A percentile compares a stretch with the other conserved stretches of the same genome.
phyloP scores from a whole-genome alignment of 2,113 vertebrate genomes.

The Oceanites oceanicus region DNA sequence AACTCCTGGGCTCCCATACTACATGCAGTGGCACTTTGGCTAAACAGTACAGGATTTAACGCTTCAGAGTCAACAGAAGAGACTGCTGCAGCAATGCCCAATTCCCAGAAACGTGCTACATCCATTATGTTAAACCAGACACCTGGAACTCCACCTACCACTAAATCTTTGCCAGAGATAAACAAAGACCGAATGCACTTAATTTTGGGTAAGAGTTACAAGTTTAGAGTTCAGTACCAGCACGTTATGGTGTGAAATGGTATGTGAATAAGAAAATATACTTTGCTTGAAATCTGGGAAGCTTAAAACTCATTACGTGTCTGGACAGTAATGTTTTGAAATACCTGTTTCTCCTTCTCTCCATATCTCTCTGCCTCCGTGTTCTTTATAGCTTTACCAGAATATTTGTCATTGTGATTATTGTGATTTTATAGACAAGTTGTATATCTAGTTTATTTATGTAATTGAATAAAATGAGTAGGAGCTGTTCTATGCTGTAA shows the following conservation, averaged over 20 bases:
- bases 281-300: background rate
- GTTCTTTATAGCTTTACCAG: background rate
- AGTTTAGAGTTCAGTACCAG: background rate
- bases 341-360: background rate
- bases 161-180: constrained; percentile 83
- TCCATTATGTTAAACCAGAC: constrained; percentile 69
- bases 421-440: background rate
- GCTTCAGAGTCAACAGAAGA: constrained; percentile 76
- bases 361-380: background rate
- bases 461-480: background rate
- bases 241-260: background rate
- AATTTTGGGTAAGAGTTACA: constrained; percentile 84
- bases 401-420: background rate
- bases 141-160: constrained; percentile 65
- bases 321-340: background rate
- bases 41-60: constrained; percentile 90
- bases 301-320: background rate
- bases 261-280: background rate
- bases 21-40: constrained; percentile 93
- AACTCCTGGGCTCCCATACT: constrained; percentile 95
- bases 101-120: constrained; percentile 70
- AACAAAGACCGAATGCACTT: constrained; percentile 95
- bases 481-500: background rate
- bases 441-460: background rate
- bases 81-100: constrained; percentile 45